These are phyloP conservation scores for Nematostella vectensis DNA, from an alignment of 92 coral and sea anemone species.

Conservation along the genomic window DNA sequence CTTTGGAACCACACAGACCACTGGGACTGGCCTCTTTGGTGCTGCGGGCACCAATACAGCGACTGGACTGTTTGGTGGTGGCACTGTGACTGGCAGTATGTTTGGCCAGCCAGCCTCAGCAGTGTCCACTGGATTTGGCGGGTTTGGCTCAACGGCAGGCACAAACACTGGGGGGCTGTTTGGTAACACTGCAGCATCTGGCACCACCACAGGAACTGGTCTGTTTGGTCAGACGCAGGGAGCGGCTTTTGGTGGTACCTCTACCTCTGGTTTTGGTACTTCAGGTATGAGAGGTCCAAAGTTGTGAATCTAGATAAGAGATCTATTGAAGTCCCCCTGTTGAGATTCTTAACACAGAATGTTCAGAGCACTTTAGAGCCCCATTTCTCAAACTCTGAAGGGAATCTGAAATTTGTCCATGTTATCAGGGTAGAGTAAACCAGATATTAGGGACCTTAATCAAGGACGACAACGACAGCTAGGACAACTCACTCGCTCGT, in stretches of 20 bases:
- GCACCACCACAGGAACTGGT: constrained; percentile 28
- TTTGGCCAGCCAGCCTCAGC: constrained; percentile 45
- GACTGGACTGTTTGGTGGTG: constrained; percentile 35
- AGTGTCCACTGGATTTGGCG: constrained; percentile 34
- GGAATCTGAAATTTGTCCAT: too few relatives aligned
- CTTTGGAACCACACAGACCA: constrained; percentile 35
- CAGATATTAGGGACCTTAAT: too few relatives aligned
- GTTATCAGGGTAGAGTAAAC: too few relatives aligned
- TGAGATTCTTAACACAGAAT: too few relatives aligned
- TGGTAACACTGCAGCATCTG: constrained; percentile 32
- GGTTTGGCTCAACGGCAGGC: constrained; percentile 35
- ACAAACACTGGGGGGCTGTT: constrained; percentile 28
- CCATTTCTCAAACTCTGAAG: too few relatives aligned
- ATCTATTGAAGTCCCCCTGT: too few relatives aligned
- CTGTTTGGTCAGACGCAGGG: constrained; percentile 52
- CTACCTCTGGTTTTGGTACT: constrained; percentile 5
- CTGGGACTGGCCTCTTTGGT: constrained; percentile 18
- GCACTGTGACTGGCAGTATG: constrained; percentile 30
- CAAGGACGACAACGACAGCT: too few relatives aligned
- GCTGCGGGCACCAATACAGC: constrained; percentile 20
- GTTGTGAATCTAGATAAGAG: too few relatives aligned
- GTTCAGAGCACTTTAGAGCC: too few relatives aligned
- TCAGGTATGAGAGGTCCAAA: constrained; percentile 16
- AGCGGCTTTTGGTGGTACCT: neutral
- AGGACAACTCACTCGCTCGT: too few relatives aligned